Evolutionary conservation across 2,888 invertebrate genomes (phyloP).

Genomic region (Teleiodes luculella): DNA sequence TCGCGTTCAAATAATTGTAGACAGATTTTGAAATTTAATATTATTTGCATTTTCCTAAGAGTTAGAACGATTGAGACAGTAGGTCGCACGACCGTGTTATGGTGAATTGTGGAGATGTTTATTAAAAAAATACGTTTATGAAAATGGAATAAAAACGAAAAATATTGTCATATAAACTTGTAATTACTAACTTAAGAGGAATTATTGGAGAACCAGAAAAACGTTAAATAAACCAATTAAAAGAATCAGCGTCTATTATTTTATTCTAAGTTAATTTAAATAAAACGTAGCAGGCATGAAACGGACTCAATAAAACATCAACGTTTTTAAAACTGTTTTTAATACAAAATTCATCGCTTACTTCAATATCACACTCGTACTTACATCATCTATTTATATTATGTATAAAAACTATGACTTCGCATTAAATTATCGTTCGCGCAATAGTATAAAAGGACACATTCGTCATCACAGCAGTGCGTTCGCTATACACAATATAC

Average conservation of each 20-base stretch:
- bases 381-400: constrained; percentile 79
- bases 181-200: constrained; percentile 77
- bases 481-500: constrained; percentile 69
- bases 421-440: constrained; percentile 73
- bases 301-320: constrained; percentile 27
- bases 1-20: constrained; percentile 74
- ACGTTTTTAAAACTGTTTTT: constrained; percentile 61
- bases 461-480: constrained; percentile 65
- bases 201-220: constrained; percentile 77
- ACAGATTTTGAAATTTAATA: constrained; percentile 74
- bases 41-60: constrained; percentile 78
- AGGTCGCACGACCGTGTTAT: constrained; percentile 77
- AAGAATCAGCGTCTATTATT: constrained; percentile 66
- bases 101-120: constrained; percentile 76
- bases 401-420: constrained; percentile 79
- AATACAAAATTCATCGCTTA: constrained; percentile 73
- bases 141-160: constrained; percentile 77
- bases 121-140: constrained; percentile 77
- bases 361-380: constrained; percentile 77
- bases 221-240: constrained; percentile 79
- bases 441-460: constrained; percentile 64
- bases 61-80: constrained; percentile 76
- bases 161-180: constrained; percentile 78
- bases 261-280: constrained; percentile 16
- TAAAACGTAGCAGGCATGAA: neutral